Conservation (phyloP, 92 coral and sea anemone species). For the Umimayanthus chanpuru region DNA sequence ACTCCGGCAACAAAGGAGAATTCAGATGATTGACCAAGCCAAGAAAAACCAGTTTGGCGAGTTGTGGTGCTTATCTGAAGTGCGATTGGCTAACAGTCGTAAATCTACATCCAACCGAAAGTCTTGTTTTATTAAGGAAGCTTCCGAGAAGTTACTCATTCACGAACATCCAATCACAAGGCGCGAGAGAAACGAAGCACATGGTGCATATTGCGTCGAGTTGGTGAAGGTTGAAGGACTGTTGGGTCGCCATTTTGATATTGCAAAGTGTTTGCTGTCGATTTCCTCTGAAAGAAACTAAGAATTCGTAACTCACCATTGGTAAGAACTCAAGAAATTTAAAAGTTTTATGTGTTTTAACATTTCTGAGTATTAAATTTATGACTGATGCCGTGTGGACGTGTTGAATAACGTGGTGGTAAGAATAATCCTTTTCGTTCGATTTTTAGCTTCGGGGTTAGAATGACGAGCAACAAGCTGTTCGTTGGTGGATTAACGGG, state of each 20-base stretch:
- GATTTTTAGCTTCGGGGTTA: not conserved
- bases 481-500: constrained; percentile 37
- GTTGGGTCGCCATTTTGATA: not conserved
- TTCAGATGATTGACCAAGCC: not conserved
- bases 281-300: not conserved
- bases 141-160: not conserved
- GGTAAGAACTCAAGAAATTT: not conserved
- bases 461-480: constrained; percentile 24
- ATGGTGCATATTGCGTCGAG: not conserved
- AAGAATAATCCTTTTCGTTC: not conserved
- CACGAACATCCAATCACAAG: constrained; percentile 11
- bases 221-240: not conserved
- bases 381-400: not conserved
- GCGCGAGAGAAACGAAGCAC: constrained; percentile 20
- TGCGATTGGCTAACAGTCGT: not conserved
- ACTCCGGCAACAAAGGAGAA: not conserved
- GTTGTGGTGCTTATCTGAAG: not conserved
- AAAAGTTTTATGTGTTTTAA: not conserved
- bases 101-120: not conserved
- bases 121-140: not conserved
- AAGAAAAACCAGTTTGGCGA: constrained; percentile 30
- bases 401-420: not conserved
- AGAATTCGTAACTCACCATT: not conserved
- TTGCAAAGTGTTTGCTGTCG: not conserved
- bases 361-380: not conserved